phyloP scores from a whole-genome alignment of 2,113 vertebrate species.

The Tenebrosternarchus preto region DNA sequence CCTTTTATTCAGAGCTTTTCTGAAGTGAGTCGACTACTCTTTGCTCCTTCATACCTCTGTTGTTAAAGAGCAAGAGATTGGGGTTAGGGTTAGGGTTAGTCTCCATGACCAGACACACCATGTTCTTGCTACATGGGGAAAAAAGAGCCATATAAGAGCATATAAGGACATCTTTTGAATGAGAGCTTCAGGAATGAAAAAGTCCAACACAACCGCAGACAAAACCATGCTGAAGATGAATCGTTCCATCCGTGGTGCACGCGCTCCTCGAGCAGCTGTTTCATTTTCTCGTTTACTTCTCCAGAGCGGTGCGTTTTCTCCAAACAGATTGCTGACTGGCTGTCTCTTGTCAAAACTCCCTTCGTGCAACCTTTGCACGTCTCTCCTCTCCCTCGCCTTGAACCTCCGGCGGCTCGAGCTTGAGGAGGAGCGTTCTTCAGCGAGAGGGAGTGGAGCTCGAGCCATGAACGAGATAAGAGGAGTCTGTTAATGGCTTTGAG shows the following conservation, averaged over 20 bases:
- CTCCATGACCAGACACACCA: not conserved
- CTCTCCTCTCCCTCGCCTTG: not conserved
- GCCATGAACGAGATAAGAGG: slow-evolving; percentile 31
- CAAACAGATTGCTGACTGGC: slow-evolving; percentile 9
- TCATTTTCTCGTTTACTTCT: slow-evolving; percentile 12
- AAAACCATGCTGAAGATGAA: not conserved
- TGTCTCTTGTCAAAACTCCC: slow-evolving; percentile 18
- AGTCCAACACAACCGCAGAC: not conserved
- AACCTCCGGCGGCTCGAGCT: slow-evolving; percentile 23
- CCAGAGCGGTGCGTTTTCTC: not conserved
- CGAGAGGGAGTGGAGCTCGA: slow-evolving; percentile 44
- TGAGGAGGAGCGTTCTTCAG: slow-evolving; percentile 33
- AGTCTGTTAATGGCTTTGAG: not conserved
- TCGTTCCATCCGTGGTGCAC: no score
- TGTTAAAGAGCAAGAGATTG: not conserved
- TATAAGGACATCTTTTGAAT: no score
- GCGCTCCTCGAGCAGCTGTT: no score
- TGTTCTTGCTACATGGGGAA: not conserved
- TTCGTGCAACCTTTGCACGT: not conserved
- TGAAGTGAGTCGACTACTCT: not conserved
- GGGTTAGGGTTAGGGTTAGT: no score
- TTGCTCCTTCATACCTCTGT: not conserved
- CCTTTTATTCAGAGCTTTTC: not conserved
- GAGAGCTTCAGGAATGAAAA: no score
- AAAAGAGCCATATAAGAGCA: no score